Conservation (phyloP, 1,140 invertebrate genomes). For the Goniozus legneri region DNA sequence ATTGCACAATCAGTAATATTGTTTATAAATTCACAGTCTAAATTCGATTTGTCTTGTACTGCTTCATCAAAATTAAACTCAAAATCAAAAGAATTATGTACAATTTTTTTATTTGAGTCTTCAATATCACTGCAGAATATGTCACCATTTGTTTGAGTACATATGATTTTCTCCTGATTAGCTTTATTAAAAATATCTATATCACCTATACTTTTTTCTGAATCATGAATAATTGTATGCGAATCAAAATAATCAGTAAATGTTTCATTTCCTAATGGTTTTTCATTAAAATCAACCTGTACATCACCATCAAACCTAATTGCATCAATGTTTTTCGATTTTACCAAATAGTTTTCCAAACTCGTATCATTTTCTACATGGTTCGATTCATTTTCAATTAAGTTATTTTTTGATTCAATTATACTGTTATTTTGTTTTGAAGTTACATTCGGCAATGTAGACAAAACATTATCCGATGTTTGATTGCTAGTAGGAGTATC, state of each 20-base stretch:
- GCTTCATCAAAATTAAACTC: constrained; percentile 18
- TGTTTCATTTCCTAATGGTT: constrained; percentile 8
- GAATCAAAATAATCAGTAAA: constrained; percentile 14
- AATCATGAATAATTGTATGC: too few species aligned
- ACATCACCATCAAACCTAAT: constrained; percentile 1
- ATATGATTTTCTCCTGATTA: constrained; percentile 17
- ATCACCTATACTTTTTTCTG: constrained; percentile 15
- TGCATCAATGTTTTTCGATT: too few species aligned
- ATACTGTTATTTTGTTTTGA: too few species aligned
- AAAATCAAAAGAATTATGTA: constrained; percentile 20
- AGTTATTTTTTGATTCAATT: too few species aligned
- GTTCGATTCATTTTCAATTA: too few species aligned
- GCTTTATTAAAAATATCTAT: constrained; percentile 25
- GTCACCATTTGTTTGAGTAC: constrained; percentile 11
- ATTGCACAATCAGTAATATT: constrained; percentile 8
- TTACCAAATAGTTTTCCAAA: not conserved
- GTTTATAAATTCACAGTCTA: constrained; percentile 25
- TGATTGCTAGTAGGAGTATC: constrained; percentile 18
- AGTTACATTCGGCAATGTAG: constrained; percentile 5
- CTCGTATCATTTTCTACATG: too few species aligned
- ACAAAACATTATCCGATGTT: constrained; percentile 2
- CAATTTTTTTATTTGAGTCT: constrained; percentile 4
- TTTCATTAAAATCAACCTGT: constrained; percentile 1
- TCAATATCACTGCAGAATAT: constrained; percentile 3
- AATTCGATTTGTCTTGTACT: constrained; percentile 19